Base-by-base conservation (phyloP, 2,888 invertebrate species). In the Rhagonycha fulva region DNA sequence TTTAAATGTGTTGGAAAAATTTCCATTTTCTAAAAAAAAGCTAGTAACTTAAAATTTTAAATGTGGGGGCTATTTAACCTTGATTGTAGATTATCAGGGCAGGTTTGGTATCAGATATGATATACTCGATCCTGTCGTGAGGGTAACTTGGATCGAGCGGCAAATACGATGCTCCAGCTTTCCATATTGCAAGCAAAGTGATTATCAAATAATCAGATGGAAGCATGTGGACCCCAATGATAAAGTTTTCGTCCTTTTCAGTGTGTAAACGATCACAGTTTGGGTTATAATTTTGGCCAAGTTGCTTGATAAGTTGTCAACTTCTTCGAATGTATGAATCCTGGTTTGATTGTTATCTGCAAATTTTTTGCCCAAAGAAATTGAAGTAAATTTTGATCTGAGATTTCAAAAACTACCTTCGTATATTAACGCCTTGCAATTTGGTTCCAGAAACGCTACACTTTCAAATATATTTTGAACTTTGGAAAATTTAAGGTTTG, bases 101-200 rank as follows among this genome's bases (percentile, higher is more conserved):
- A 0, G 96, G 96, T 78, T 91, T 90, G 0, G 95, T 91, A 84
- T 96, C 96, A 19, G 90, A 88, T 12, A 96, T 85, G 71, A 96
- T 96, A 83, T 95, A 95, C 14, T 92, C 90, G 66, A 96, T 91
- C 80, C 96, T 90, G 3, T 91, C 91, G 26, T 90, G 90, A 0
- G 96, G 96, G 80, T 91, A 91, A 60, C 90, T 91, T 0, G 93
- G 91, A 84, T 96, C 96, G 82, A 97, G 89, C 0, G 96, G 96
- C 71, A 96, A 88, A 87, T 96, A 97, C 0, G 96, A 94, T 19
- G 94, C 94, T 0, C 96, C 96, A 0, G 94, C 90, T 88, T 96
- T 96, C 91, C 95, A 92, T 70, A 93, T 91, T 0, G 94, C 92
- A 77, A 96, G 86, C 23, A 96, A 87, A 0, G 93, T 88, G 30